These are phyloP conservation scores for Chelonoidis abingdonii DNA, from an alignment of 2,113 vertebrate genomes.

Conservation along the genomic window DNA sequence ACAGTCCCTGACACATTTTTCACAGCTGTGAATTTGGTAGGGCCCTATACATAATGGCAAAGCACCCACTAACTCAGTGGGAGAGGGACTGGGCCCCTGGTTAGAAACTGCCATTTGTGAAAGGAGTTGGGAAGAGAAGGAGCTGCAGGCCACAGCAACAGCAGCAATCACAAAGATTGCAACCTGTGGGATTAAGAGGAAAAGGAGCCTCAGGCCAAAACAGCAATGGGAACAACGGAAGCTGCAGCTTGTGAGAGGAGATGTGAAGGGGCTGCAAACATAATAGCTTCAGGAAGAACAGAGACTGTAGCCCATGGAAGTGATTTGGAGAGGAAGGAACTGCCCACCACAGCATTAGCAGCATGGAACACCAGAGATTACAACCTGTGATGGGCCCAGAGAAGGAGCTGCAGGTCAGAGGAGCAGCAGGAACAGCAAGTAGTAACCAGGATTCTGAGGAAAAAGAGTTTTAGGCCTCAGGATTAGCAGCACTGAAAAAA, in stretches of 20 bases:
- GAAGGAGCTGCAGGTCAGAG: not conserved
- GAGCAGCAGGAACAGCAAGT: not conserved
- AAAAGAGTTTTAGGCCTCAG: not conserved
- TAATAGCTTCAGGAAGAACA: not conserved
- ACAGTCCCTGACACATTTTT: no score
- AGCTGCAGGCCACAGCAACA: not conserved
- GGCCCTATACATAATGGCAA: not conserved
- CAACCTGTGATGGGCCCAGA: not conserved
- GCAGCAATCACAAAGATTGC: not conserved
- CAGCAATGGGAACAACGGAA: not conserved
- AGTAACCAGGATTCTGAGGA: not conserved
- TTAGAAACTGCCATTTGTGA: not conserved
- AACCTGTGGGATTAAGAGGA: not conserved
- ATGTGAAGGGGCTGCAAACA: not conserved
- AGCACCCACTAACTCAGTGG: not conserved
- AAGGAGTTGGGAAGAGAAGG: not conserved
- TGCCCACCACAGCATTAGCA: not conserved
- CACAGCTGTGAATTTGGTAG: no score
- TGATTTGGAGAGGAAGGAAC: not conserved
- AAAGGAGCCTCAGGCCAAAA: not conserved
- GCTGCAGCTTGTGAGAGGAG: not conserved
- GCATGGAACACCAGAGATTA: not conserved
- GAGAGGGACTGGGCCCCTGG: not conserved
- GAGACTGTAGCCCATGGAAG: not conserved
- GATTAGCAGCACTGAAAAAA: not conserved